These are phyloP conservation scores for Chaetorhynchus papuensis DNA, from an alignment of 2,113 vertebrate genomes.

Conservation along the genomic window DNA sequence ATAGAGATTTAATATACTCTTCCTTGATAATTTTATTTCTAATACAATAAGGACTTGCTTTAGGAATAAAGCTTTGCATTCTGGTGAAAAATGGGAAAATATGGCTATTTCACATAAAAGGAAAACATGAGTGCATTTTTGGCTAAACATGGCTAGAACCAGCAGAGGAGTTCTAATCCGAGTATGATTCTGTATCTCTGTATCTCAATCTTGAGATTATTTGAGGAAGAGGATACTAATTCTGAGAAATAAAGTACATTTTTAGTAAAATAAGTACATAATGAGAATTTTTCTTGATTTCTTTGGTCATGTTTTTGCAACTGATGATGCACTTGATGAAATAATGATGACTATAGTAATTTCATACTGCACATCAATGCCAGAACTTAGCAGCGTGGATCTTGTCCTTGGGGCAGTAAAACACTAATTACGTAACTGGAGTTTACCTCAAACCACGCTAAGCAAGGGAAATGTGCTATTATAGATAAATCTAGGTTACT, in stretches of 20 bases:
- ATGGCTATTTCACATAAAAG: background rate
- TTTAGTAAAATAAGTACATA: background rate
- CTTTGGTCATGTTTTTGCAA: background rate
- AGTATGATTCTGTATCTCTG: background rate
- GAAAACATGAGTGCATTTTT: background rate
- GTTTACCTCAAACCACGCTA: background rate
- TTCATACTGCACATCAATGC: background rate
- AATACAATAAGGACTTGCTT: background rate
- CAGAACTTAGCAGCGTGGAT: background rate
- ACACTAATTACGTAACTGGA: background rate
- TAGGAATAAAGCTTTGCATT: background rate
- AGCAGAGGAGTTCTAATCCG: background rate
- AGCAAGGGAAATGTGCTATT: accelerated
- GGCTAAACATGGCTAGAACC: background rate
- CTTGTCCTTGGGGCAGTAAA: background rate
- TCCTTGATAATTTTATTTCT: background rate
- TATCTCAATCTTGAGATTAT: background rate
- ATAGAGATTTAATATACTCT: background rate
- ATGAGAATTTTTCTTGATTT: background rate
- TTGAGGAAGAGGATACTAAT: background rate
- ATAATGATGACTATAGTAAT: background rate
- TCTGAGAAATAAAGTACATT: background rate
- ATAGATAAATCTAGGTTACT: background rate
- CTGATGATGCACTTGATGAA: background rate
- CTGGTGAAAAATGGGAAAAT: background rate